These are phyloP conservation scores for Gorsachius magnificus DNA, from an alignment of 2,797 vertebrate species.

Conservation along the genomic window DNA sequence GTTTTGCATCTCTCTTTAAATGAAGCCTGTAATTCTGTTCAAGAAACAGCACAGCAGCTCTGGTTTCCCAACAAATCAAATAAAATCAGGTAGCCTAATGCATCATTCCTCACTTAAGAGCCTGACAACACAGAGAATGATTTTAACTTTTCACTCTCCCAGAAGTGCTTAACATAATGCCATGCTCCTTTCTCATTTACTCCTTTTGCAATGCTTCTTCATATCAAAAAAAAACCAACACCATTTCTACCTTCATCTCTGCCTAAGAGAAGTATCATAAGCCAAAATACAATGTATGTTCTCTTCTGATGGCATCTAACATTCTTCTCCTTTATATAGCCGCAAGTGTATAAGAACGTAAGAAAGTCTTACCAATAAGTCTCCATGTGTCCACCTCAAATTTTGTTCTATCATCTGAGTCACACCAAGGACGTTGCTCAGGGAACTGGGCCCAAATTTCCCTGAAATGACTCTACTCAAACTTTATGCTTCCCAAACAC, in stretches of 20 bases:
- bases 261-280: neutral
- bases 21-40: constrained; percentile 55
- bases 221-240: neutral
- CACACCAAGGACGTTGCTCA: neutral
- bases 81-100: constrained; percentile 51
- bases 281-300: neutral
- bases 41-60: constrained; percentile 37
- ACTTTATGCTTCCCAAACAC: neutral
- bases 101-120: constrained; percentile 56
- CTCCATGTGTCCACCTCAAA: neutral
- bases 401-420: neutral
- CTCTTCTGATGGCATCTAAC: neutral
- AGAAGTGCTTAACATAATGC: neutral
- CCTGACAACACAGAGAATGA: constrained; percentile 18
- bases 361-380: neutral
- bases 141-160: constrained; percentile 32
- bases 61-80: constrained; percentile 62
- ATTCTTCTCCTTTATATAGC: neutral
- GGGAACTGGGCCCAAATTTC: neutral
- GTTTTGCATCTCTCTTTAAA: constrained; percentile 50
- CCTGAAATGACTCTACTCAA: neutral
- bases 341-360: neutral
- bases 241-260: neutral
- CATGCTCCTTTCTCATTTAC: neutral
- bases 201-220: neutral